Conservation (phyloP, 2,888 invertebrate species). For the Athrips mouffetella region DNA sequence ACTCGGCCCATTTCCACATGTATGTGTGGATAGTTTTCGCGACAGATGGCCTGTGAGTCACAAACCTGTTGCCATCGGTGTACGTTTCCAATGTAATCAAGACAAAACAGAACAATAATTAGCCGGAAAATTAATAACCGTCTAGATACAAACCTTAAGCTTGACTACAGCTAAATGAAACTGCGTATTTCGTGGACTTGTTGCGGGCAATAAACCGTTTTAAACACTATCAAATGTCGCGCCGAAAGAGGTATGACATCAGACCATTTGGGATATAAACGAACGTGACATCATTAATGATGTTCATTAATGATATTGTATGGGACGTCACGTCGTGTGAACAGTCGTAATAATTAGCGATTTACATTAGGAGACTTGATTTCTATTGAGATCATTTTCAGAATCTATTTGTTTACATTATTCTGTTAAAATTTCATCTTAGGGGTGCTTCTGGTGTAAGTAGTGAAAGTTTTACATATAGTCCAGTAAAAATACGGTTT, state of each 20-base stretch:
- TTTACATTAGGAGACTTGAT: too few species aligned
- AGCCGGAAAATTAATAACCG: constrained; percentile 33
- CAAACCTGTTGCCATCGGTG: constrained; percentile 58
- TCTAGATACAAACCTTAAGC: constrained; percentile 20
- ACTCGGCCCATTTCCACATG: constrained; percentile 62
- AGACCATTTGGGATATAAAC: constrained; percentile 36
- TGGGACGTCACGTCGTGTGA: constrained; percentile 1
- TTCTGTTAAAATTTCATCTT: too few species aligned
- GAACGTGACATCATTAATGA: constrained; percentile 55
- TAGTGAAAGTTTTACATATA: too few species aligned
- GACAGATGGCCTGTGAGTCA: constrained; percentile 74
- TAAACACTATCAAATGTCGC: constrained; percentile 46
- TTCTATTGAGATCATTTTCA: too few species aligned
- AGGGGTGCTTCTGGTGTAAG: too few species aligned
- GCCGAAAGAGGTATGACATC: constrained; percentile 58
- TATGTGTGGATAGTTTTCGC: constrained; percentile 65
- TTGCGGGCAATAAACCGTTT: constrained; percentile 43
- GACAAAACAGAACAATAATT: constrained; percentile 55
- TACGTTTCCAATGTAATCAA: constrained; percentile 60
- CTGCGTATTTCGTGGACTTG: constrained; percentile 17
- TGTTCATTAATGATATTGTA: constrained; percentile 16
- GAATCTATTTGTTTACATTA: too few species aligned
- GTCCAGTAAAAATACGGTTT: too few species aligned
- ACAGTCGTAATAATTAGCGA: not conserved
- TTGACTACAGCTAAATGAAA: constrained; percentile 19